phyloP scores from a whole-genome alignment of 1,140 invertebrate genomes.

The Lasioglossum albipes region DNA sequence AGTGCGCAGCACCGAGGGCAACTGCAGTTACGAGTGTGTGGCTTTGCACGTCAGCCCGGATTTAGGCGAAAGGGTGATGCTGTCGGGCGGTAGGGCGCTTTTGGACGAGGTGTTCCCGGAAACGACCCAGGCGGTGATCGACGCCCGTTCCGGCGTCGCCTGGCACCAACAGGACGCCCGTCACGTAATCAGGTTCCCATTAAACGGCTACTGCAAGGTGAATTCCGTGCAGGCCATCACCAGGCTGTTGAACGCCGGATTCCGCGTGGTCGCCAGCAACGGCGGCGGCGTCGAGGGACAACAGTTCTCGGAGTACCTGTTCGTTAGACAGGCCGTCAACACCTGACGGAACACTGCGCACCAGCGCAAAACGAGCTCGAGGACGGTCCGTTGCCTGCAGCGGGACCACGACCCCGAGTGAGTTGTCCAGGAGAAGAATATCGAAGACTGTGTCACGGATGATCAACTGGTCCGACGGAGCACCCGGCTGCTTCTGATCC shows the following conservation, averaged over 20 bases:
- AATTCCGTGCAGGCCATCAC: conserved; percentile 95
- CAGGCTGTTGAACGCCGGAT: conserved; percentile 91
- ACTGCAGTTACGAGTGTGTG: conserved; percentile 88
- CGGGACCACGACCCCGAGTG: conserved; percentile 61
- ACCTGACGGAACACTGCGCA: conserved; percentile 65
- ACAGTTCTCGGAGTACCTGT: conserved; percentile 95
- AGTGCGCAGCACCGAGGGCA: conserved; percentile 51
- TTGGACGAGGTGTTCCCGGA: conserved; percentile 94
- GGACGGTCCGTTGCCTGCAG: conserved; percentile 58
- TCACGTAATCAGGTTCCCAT: conserved; percentile 93
- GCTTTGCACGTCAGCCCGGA: conserved; percentile 94
- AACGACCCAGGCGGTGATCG: conserved; percentile 90
- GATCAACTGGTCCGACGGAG: conserved; percentile 23
- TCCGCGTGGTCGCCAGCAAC: conserved; percentile 90
- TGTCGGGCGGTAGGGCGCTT: conserved; percentile 89
- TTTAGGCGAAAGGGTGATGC: conserved; percentile 91
- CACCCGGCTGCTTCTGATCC: not conserved
- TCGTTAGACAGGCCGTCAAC: conserved; percentile 83
- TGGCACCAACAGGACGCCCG: conserved; percentile 92
- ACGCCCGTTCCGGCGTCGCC: conserved; percentile 88
- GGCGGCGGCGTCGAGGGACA: conserved; percentile 94
- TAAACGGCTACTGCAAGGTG: conserved; percentile 95
- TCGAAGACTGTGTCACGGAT: conserved; percentile 52
- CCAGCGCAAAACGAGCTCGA: conserved; percentile 59
- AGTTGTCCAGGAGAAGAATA: conserved; percentile 48